Conservation (phyloP, 2,113 vertebrate genomes). For the Oncorhynchus mykiss region DNA sequence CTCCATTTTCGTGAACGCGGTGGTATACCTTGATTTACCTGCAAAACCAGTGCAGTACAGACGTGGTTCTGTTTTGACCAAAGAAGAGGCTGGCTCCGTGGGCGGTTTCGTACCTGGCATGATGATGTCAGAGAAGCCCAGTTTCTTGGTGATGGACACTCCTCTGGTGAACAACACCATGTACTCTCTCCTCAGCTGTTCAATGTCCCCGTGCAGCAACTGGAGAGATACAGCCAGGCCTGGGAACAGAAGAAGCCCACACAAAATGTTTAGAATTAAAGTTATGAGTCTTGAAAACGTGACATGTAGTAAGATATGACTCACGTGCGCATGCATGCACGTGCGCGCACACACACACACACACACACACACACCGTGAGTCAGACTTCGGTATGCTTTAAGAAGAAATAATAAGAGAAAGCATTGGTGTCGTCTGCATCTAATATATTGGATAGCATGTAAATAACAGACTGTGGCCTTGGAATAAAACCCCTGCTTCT, state of each 20-base stretch:
- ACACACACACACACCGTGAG: conserved; percentile 26
- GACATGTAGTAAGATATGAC: not conserved
- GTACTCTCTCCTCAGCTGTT: conserved; percentile 93
- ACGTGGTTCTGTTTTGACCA: not conserved
- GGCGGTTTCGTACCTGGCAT: conserved; percentile 87
- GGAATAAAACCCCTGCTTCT: conserved; percentile 31
- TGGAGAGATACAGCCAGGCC: conserved; percentile 94
- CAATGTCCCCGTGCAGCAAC: conserved; percentile 96
- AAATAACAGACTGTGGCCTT: conserved; percentile 5
- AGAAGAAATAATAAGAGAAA: conserved; percentile 40
- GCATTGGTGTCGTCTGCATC: conserved; percentile 28
- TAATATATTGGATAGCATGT: conserved; percentile 34
- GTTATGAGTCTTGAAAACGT: no score
- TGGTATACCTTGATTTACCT: no score
- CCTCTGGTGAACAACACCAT: conserved; percentile 92
- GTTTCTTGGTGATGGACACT: conserved; percentile 91
- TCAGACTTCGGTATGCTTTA: conserved; percentile 39
- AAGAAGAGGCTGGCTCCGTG: no score
- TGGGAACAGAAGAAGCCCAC: conserved; percentile 45
- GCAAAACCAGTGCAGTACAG: no score
- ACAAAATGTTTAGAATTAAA: not conserved
- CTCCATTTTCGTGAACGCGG: no score
- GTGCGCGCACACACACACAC: no score
- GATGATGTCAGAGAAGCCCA: conserved; percentile 97
- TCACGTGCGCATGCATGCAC: no score